Percentiles rank a stretch among this genome's conserved stretches.
These are phyloP conservation scores for Euzophera pinguis DNA, from an alignment of 2,888 invertebrate species.

Conservation along the genomic window DNA sequence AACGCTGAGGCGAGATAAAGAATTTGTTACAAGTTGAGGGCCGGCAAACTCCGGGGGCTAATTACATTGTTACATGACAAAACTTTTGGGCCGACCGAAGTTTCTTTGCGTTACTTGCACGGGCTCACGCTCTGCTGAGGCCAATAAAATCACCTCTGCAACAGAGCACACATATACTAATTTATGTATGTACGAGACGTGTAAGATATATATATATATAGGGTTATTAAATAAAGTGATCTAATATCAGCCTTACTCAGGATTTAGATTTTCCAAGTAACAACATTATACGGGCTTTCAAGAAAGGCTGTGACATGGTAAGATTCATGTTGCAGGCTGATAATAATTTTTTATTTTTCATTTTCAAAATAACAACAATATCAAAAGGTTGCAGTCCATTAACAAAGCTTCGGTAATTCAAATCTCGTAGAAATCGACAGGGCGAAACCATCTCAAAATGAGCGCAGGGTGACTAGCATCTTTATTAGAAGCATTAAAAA, in stretches of 20 bases:
- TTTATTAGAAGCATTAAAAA: slow-evolving; percentile 30
- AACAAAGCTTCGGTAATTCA: slow-evolving; percentile 46
- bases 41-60: slow-evolving; percentile 61
- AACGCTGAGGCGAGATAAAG: slow-evolving; percentile 65
- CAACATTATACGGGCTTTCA: too few species aligned
- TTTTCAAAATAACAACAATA: background rate
- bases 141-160: slow-evolving; percentile 62
- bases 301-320: too few species aligned
- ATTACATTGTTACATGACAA: slow-evolving; percentile 75
- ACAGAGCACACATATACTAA: slow-evolving; percentile 47
- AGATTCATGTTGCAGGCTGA: too few species aligned
- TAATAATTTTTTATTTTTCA: too few species aligned
- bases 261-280: too few species aligned
- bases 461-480: slow-evolving; percentile 51
- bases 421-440: slow-evolving; percentile 55
- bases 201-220: too few species aligned
- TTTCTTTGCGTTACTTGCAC: slow-evolving; percentile 67
- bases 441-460: slow-evolving; percentile 53
- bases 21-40: slow-evolving; percentile 63
- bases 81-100: slow-evolving; percentile 69
- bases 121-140: slow-evolving; percentile 51
- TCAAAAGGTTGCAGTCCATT: slow-evolving; percentile 20
- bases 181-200: background rate
- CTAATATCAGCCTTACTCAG: too few species aligned
- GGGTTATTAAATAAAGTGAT: too few species aligned